Evolutionary conservation across 2,113 vertebrate species (phyloP).

Genomic region (Stercorarius parasiticus): DNA sequence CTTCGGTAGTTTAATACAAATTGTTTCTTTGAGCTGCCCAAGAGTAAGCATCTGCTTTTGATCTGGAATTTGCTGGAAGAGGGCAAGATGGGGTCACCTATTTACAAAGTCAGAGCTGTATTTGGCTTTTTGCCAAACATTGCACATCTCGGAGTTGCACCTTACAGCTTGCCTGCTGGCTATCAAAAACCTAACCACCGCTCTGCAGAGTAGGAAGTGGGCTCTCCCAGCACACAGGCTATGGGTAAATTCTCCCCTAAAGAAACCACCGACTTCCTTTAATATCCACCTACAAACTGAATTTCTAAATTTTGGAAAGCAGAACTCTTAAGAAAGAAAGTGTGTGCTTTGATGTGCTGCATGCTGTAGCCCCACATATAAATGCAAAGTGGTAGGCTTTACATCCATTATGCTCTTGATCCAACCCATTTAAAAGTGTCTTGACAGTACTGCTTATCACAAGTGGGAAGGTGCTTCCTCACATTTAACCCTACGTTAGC

Average conservation of each 20-base stretch:
- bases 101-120: background rate
- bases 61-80: background rate
- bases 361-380: background rate
- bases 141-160: background rate
- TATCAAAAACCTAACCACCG: background rate
- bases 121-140: accelerated
- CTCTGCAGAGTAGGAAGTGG: background rate
- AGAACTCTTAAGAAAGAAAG: background rate
- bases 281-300: background rate
- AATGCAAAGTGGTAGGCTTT: background rate
- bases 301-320: background rate
- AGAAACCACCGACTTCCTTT: background rate
- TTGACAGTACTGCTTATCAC: background rate
- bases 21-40: background rate
- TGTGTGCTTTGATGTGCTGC: background rate
- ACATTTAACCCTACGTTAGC: background rate
- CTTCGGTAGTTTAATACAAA: background rate
- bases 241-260: background rate
- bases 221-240: background rate
- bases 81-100: background rate
- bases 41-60: background rate
- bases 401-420: background rate
- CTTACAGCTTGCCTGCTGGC: background rate
- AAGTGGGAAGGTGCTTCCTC: background rate
- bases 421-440: background rate